Conservation (phyloP, 2,113 vertebrate genomes). For the Archocentrus centrarchus region DNA sequence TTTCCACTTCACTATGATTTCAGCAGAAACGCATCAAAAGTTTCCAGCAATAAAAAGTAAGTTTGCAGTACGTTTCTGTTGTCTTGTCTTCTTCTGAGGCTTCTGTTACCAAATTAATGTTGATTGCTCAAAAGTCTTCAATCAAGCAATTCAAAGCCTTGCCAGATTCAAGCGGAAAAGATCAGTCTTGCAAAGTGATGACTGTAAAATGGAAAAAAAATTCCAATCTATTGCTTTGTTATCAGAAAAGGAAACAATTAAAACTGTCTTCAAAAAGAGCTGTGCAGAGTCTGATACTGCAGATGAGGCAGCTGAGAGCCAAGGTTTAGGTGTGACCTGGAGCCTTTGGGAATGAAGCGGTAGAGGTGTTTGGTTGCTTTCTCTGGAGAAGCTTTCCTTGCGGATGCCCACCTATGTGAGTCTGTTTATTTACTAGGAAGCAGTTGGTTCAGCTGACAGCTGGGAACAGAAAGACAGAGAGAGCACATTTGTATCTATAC, state of each 20-base stretch:
- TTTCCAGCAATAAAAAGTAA: not conserved
- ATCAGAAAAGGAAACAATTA: slow-evolving; percentile 15
- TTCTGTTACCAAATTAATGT: not conserved
- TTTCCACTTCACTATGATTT: not conserved
- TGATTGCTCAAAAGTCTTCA: not conserved
- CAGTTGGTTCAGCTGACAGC: slow-evolving; percentile 44
- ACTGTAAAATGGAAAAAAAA: not conserved
- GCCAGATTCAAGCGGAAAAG: not conserved
- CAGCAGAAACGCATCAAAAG: slow-evolving; percentile 5
- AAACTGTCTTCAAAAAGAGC: not conserved
- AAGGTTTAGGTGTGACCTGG: slow-evolving; percentile 16
- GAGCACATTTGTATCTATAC: not conserved
- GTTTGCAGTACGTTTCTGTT: not conserved
- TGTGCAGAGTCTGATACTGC: slow-evolving; percentile 2
- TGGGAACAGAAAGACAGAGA: slow-evolving; percentile 36
- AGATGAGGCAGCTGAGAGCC: slow-evolving; percentile 22
- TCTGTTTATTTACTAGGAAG: slow-evolving; percentile 50
- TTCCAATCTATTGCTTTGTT: not conserved
- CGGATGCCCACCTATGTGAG: slow-evolving; percentile 40
- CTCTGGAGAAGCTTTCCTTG: slow-evolving; percentile 42
- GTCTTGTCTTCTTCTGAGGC: not conserved
- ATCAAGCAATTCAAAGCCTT: not conserved
- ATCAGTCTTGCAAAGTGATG: slow-evolving; percentile 18
- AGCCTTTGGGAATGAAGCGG: slow-evolving; percentile 22
- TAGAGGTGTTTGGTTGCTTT: slow-evolving; percentile 4